A percentile compares a stretch with the other conserved stretches of the same genome.
Conservation (phyloP, 1,140 invertebrate species). For the Arion vulgaris region DNA sequence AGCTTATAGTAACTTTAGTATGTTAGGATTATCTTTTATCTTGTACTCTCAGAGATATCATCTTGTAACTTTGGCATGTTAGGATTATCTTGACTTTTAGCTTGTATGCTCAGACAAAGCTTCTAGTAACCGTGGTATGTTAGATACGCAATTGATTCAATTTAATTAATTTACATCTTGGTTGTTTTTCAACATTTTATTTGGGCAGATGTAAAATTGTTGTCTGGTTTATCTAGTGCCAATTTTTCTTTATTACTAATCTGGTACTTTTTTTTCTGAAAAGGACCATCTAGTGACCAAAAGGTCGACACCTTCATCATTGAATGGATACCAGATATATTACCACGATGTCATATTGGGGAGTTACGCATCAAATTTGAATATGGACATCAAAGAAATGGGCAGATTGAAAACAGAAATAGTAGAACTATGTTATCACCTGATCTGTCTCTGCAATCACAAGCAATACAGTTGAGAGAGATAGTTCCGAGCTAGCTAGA, state of each 20-base stretch:
- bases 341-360: conserved; percentile 81
- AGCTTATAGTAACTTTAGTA: too few species aligned
- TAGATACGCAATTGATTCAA: too few species aligned
- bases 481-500: conserved; percentile 17
- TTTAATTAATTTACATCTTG: too few species aligned
- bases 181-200: too few species aligned
- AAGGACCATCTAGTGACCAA: conserved; percentile 78
- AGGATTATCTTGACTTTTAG: too few species aligned
- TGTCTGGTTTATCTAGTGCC: too few species aligned
- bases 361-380: conserved; percentile 81
- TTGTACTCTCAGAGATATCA: too few species aligned
- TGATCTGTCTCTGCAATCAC: conserved; percentile 52
- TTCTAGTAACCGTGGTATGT: too few species aligned
- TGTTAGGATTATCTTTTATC: too few species aligned
- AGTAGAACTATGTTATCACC: conserved; percentile 40
- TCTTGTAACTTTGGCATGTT: too few species aligned
- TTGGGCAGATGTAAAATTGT: too few species aligned
- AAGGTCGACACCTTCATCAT: conserved; percentile 81
- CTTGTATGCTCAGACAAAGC: too few species aligned
- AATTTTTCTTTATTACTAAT: not conserved
- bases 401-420: conserved; percentile 68
- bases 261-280: conserved; percentile 52
- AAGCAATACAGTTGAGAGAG: conserved; percentile 47
- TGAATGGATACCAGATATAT: conserved; percentile 84
- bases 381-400: conserved; percentile 77